phyloP scores from a whole-genome alignment of 2,888 invertebrate genomes.

The Drosophila imparisetae region DNA sequence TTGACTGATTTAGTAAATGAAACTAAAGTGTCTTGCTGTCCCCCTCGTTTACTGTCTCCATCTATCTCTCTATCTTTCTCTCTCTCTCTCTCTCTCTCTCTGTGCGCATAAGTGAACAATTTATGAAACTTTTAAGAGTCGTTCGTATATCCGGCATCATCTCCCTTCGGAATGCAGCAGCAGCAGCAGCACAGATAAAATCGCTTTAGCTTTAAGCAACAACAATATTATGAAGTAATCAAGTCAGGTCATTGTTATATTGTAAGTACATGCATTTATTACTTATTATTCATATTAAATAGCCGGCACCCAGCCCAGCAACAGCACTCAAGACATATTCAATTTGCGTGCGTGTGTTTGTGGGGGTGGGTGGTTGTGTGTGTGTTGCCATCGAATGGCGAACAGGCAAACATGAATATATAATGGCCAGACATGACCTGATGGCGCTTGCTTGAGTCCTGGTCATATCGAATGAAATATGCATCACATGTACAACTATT shows the following conservation, averaged over 20 bases:
- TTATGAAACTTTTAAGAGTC: constrained; percentile 58
- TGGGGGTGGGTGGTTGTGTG: background rate
- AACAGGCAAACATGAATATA: constrained; percentile 41
- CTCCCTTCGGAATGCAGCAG: constrained; percentile 20
- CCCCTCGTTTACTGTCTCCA: background rate
- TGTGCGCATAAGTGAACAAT: constrained; percentile 59
- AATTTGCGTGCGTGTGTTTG: constrained; percentile 29
- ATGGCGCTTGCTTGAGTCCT: constrained; percentile 4
- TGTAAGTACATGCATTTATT: constrained; percentile 39
- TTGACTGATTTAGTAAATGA: constrained; percentile 24
- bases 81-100: background rate
- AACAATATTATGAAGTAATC: constrained; percentile 45
- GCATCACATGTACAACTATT: constrained; percentile 57
- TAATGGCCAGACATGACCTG: constrained; percentile 26
- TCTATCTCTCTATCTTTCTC: background rate
- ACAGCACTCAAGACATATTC: constrained; percentile 15
- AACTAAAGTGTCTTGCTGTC: constrained; percentile 14
- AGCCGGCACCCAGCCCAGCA: background rate
- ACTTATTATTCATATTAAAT: constrained; percentile 51
- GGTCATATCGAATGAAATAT: constrained; percentile 47
- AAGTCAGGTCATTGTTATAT: constrained; percentile 37
- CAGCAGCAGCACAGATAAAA: constrained; percentile 16
- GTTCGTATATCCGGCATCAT: background rate
- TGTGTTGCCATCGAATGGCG: constrained; percentile 36
- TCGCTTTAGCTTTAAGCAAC: constrained; percentile 42